Base-by-base conservation (phyloP, 1,140 invertebrate genomes). In the Aphelinus certus region DNA sequence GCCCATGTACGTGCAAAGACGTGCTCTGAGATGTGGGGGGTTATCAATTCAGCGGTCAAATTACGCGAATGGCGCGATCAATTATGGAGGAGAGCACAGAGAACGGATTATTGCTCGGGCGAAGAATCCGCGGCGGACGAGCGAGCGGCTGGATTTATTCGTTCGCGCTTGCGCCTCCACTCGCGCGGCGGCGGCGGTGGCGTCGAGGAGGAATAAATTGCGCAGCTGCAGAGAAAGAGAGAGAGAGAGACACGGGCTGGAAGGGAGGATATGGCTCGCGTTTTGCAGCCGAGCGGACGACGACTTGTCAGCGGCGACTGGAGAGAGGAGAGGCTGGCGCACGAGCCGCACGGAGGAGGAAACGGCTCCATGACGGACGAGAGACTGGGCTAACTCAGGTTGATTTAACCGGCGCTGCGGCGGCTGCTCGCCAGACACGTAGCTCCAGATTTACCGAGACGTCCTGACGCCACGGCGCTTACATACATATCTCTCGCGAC, bases 381-480 rank as follows among this genome's bases (percentile, higher is more conserved):
- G 82, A 83, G 83, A 83, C 82, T 77, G 77, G 85, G 85, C 82
- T 83, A 84, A 86, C 84, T 85, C 81, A 79, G 82, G 80, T 86
- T 87, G 85, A 86, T 86, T 87, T 84, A 86, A 78, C 84, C 82
- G 78, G 79, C 72, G 79, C 81, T 78, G 78, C 73, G 79, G 80
- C 80, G 81, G 81, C 79, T 76, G 69, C 77, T 26, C 73, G 75
- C 82, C 82, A 85, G 85, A 86, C 86, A 85, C 85, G 84, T 84
- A 85, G 80, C 85, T 82, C 83, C 82, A 86, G 85, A 86, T 87
- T 87, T 86, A 86, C 83, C 85, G 84, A 86, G 83, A 85, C 84
- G 83, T 86, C 82, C 82, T 83, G 84, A 85, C 82, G 84, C 81
- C 81, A 81, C 83, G 84, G 84, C 84, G 84, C 82, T 85, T 86